Evolutionary conservation across 2,113 vertebrate genomes (phyloP).

Genomic region (Thomomys bottae): DNA sequence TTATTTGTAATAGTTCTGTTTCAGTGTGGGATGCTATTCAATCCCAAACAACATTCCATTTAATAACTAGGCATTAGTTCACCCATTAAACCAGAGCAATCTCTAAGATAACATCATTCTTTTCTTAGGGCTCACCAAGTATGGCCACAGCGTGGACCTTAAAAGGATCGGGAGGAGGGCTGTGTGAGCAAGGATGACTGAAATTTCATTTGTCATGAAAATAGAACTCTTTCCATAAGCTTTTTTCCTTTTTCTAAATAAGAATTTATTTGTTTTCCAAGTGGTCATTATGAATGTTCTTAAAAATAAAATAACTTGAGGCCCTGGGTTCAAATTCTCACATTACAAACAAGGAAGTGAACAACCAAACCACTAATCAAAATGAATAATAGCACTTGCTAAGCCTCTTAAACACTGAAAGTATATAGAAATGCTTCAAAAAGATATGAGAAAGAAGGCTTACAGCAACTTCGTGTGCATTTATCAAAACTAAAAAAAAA

Average conservation of each 20-base stretch:
- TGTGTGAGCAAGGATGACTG: neutral
- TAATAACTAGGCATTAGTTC: constrained; percentile 73
- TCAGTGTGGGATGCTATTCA: constrained; percentile 77
- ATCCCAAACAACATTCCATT: constrained; percentile 76
- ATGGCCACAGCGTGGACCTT: neutral
- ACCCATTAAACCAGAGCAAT: constrained; percentile 58
- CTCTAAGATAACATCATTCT: constrained; percentile 65
- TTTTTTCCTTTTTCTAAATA: constrained; percentile 20
- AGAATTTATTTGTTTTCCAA: constrained; percentile 13
- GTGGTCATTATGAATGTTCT: constrained; percentile 9
- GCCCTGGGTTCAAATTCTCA: neutral
- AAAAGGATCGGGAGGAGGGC: neutral
- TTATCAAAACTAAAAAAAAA: constrained; percentile 35
- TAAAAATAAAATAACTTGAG: constrained; percentile 19
- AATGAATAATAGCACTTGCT: neutral
- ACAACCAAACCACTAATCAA: neutral
- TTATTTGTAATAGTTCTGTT: constrained; percentile 75
- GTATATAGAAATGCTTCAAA: neutral
- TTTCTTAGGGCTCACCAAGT: constrained; percentile 36
- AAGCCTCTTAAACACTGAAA: constrained; percentile 40
- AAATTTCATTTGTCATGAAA: constrained; percentile 22
- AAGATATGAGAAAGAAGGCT: neutral
- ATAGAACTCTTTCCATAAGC: neutral
- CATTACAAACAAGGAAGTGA: neutral
- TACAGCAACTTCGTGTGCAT: constrained; percentile 8